These are phyloP conservation scores for Himalopsyche anomala DNA, from an alignment of 2,888 invertebrate species.

Conservation along the genomic window DNA sequence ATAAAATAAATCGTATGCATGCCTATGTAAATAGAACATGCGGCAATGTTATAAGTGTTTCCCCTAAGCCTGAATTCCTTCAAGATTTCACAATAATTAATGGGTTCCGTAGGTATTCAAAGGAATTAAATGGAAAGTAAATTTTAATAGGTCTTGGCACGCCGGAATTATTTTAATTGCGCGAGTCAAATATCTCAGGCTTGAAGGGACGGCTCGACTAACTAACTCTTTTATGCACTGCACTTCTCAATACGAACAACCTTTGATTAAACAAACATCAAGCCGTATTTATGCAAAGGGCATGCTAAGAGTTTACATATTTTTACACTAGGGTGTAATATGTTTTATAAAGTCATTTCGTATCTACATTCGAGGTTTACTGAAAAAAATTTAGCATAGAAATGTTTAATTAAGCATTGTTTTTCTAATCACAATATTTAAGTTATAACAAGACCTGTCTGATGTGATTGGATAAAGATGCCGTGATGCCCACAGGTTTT, in stretches of 20 bases:
- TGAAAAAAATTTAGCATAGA: too few species aligned
- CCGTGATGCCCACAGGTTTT: too few species aligned
- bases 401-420: too few species aligned
- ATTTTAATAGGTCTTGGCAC: conserved; percentile 74
- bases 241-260: neutral
- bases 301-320: too few species aligned
- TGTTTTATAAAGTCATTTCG: too few species aligned
- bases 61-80: conserved; percentile 48
- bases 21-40: conserved; percentile 46
- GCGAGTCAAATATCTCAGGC: conserved; percentile 28
- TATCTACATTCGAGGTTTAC: too few species aligned
- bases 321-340: too few species aligned
- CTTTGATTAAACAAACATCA: conserved; percentile 6
- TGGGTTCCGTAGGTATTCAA: conserved; percentile 50
- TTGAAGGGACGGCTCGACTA: neutral
- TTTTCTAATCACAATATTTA: too few species aligned
- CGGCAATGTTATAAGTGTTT: conserved; percentile 5
- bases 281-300: neutral
- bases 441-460: too few species aligned
- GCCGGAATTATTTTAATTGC: conserved; percentile 75
- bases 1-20: conserved; percentile 46
- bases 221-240: neutral
- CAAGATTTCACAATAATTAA: conserved; percentile 58
- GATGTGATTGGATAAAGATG: too few species aligned
- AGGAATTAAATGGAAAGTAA: conserved; percentile 67